A percentile compares a stretch with the other conserved stretches of the same genome.
phyloP scores from a whole-genome alignment of 2,113 vertebrate species.

The Rallus limicola region DNA sequence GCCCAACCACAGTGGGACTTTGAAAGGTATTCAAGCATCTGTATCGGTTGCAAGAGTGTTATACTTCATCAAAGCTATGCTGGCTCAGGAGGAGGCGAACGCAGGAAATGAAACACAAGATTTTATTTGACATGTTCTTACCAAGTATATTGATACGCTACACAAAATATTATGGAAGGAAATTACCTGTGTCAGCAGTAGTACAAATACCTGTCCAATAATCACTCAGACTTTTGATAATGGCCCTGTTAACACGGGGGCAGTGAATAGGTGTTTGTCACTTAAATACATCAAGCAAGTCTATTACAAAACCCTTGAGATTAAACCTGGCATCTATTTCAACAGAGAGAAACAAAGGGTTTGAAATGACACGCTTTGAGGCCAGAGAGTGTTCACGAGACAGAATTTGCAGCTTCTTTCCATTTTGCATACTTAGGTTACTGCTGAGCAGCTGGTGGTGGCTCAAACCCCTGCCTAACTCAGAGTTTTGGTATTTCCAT shows the following conservation, averaged over 20 bases:
- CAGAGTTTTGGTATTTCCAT: neutral
- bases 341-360: neutral
- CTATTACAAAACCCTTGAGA: conserved; percentile 12
- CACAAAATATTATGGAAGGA: conserved; percentile 65
- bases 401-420: conserved; percentile 19
- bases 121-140: conserved; percentile 59
- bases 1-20: neutral
- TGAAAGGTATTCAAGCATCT: conserved; percentile 31
- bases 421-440: neutral
- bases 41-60: neutral
- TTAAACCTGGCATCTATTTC: conserved; percentile 31
- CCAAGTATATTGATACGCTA: conserved; percentile 26
- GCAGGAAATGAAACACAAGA: conserved; percentile 59
- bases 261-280: conserved; percentile 46
- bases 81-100: conserved; percentile 5
- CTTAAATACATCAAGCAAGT: conserved; percentile 21
- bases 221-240: conserved; percentile 15
- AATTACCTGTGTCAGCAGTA: conserved; percentile 59
- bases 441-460: neutral
- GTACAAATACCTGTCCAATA: conserved; percentile 50
- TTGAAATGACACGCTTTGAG: neutral
- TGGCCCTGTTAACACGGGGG: conserved; percentile 16
- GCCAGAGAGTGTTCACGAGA: neutral
- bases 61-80: conserved; percentile 28
- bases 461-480: neutral